Evolutionary conservation across 1,140 invertebrate species (phyloP), one percentile per base, ranked within the genome.

Genomic region (Euglossa dilemma): DNA sequence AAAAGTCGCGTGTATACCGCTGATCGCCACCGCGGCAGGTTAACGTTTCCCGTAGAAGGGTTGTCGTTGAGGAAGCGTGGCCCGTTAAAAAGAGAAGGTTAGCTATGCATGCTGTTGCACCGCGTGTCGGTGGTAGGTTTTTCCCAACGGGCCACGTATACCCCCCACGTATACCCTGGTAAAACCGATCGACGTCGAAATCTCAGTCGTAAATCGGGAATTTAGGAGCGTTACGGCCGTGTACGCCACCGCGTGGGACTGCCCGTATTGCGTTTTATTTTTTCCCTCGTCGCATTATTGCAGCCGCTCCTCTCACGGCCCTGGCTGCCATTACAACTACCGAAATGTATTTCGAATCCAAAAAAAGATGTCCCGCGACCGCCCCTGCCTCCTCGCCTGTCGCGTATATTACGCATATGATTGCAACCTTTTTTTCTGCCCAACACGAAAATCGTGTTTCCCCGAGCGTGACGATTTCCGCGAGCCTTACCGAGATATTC

Each of bases 221-320:
- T 78, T 56, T 78, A 67, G 61, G 16, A 57, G 4, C 25, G n/a
- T 45, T 52, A 28, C 50, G 47, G 12, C 14, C 8, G 7, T 23
- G 25, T 28, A n/a, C 9, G 8, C 11, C 12, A 14, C 47, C 47
- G n/a, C 20, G 45, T n/a, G 16, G 47, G 20, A 45, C 20, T 28
- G 28, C 28, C 61, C 25, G n/a, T 54, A 20, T 66, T 23, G 47
- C 28, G 28, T 76, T 76, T 76, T 66, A 76, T 59, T 76, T 61
- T 74, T 43, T 16, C 43, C 11, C 14, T 23, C 28, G 23, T 0
- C 63, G 3, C 63, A 28, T 77, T 67, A 77, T 77, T 64, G 50
- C 25, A 77, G 66, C 50, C 61, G 7, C 14, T 9, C 16, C 14
- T 9, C 16, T 36, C 3, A 20, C 47, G 47, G n/a, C 5, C 23